Base-by-base conservation (phyloP, 2,888 invertebrate species). In the Camptogramma bilineatum region DNA sequence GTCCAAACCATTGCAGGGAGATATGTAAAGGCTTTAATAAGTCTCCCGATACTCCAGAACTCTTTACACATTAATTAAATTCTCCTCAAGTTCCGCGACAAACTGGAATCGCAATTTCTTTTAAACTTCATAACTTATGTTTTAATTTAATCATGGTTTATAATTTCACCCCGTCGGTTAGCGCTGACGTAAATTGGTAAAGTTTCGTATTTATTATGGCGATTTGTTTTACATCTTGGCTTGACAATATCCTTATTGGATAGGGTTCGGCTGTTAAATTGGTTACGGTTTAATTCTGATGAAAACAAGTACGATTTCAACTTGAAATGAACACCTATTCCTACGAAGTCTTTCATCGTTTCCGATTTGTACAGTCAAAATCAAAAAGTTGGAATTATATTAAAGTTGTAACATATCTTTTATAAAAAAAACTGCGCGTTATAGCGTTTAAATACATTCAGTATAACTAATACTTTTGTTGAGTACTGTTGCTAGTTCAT, bases 71-170 rank as follows among this genome's bases (percentile, higher is more conserved):
- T 54, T 87, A 87, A 90, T 90, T 88, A 87, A 88, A 87, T 85
- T 83, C 79, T 76, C 79, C 75, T 78, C 79, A 83, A 86, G 81
- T 84, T 78, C 73, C 78, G 78, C 80, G 84, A 84, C 83, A 81
- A 79, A 80, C 80, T 79, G 74, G 78, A 85, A 86, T 82, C 75
- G 83, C 83, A 83, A 84, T 86, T 87, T 86, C 87, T 88, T 90
- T 85, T 86, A 83, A 88, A 87, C 83, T 88, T 79, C 82, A 80
- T 85, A 88, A 87, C 85, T 90, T 87, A 84, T 81, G 84, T 87
- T 88, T 88, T 83, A 90, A 90, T 90, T 89, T 87, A 88, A 91
- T 89, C 88, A 88, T 83, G 82, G 82, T 81, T 87, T 87, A 88
- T 88, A 87, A 89, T 86, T 87, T 82, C 80, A 79, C 83, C 79